Evolutionary conservation across 2,113 vertebrate species (phyloP), one percentile per base, ranked within the genome.

Genomic region (Chloropsis cyanopogon): DNA sequence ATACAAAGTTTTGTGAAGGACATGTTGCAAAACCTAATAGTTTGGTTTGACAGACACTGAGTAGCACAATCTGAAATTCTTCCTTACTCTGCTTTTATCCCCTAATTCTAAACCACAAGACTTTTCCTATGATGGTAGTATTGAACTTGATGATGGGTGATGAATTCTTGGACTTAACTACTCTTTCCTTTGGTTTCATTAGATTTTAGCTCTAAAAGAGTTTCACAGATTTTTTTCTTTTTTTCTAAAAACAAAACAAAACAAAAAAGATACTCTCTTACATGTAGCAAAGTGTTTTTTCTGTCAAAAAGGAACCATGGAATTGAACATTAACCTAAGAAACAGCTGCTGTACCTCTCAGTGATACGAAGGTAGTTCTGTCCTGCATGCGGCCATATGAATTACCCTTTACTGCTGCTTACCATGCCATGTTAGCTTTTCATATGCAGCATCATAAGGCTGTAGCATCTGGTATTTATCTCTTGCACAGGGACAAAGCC

Each of bases 391-490:
- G 86, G 39, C 13, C 17, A 21, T 17, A 65, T 28, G 37, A 91
- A 87, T 83, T 69, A n/a, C 7, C 6, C 77, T 91, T 82, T 73
- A n/a, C 17, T 91, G n/a, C 54, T 61, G 75, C 39, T 86, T 83
- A 29, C 63, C 13, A 41, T 50, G 44, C 23, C 33, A 39, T 63
- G 25, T 12, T 63, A 61, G 15, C 19, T 86, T 95, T 86, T 82
- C 46, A 73, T 59, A 31, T 52, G 59, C 71, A 92, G 50, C 46
- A 59, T 88, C 63, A 66, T 71, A 88, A 86, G 29, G 24, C 70
- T 82, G 63, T 35, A 95, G 75, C 94, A 93, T 82, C 94, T 94
- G 91, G 11, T 92, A 72, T 73, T 86, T 95, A 29, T 37, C 54
- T 96, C 39, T 63, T 73, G 64, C 33, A 49, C 24, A 56, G 26